Conservation (phyloP, 2,888 invertebrate species). For the Ashinkailepas kermadecensis region DNA sequence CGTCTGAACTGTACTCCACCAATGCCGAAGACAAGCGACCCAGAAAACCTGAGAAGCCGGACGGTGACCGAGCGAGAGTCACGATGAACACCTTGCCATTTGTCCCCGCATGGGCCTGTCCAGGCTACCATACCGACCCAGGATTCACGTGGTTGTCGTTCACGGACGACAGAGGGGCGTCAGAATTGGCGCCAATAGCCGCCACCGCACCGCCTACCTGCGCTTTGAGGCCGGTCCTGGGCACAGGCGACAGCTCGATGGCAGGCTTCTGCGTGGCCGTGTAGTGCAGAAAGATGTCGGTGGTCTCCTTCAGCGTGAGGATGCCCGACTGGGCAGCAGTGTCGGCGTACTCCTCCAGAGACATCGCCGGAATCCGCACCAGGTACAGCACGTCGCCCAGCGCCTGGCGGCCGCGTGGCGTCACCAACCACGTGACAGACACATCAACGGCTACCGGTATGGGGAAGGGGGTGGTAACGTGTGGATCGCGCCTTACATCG, state of each 20-base stretch:
- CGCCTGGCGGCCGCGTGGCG: conserved; percentile 34
- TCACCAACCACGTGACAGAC: not conserved
- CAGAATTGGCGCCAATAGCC: too few species aligned
- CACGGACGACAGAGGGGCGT: too few species aligned
- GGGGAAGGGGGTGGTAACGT: too few species aligned
- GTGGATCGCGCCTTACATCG: too few species aligned
- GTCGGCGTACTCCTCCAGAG: conserved; percentile 86
- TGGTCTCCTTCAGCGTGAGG: conserved; percentile 83
- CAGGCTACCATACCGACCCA: too few species aligned
- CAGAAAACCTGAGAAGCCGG: too few species aligned
- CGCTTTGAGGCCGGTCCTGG: conserved; percentile 78
- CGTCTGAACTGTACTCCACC: too few species aligned
- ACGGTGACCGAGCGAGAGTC: too few species aligned
- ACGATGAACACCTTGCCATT: too few species aligned
- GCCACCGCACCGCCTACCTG: conserved; percentile 51
- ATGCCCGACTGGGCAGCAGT: conserved; percentile 89
- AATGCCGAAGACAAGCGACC: too few species aligned
- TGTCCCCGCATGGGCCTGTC: too few species aligned
- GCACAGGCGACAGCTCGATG: conserved; percentile 71
- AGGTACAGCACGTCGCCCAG: conserved; percentile 64
- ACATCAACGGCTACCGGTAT: not conserved
- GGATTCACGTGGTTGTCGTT: too few species aligned
- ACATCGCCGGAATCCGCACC: conserved; percentile 90
- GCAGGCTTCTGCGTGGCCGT: conserved; percentile 77
- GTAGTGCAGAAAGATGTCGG: conserved; percentile 89